These are phyloP conservation scores for Amphiprion clarkii DNA, from an alignment of 2,797 vertebrate species.

Conservation along the genomic window DNA sequence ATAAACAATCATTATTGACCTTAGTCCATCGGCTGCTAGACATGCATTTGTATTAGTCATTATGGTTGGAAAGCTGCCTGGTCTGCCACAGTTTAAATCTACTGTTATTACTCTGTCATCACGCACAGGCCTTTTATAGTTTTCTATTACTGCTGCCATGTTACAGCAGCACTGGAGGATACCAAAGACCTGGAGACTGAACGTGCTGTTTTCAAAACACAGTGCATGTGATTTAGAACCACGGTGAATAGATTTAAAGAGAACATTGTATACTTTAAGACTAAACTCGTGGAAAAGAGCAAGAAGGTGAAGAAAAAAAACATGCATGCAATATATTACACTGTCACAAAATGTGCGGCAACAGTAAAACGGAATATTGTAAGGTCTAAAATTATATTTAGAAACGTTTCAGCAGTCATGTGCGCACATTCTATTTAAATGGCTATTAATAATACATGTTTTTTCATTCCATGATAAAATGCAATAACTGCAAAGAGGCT, in stretches of 20 bases:
- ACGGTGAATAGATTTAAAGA: constrained; percentile 33
- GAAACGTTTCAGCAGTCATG: neutral
- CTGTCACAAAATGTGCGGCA: neutral
- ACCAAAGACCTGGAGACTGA: constrained; percentile 58
- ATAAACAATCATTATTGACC: constrained; percentile 80
- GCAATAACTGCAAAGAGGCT: neutral
- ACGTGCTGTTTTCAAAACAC: constrained; percentile 52
- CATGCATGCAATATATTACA: neutral
- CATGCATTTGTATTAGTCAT: constrained; percentile 76
- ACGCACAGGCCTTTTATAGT: constrained; percentile 66
- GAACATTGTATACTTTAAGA: constrained; percentile 31
- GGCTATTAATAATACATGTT: constrained; percentile 14
- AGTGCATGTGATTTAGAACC: constrained; percentile 39
- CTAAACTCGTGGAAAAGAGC: constrained; percentile 13
- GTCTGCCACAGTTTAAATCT: constrained; percentile 77
- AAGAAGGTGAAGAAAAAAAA: neutral
- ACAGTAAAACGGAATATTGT: neutral
- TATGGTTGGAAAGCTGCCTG: constrained; percentile 40
- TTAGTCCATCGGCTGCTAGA: constrained; percentile 58
- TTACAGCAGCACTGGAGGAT: constrained; percentile 59
- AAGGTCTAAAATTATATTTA: neutral
- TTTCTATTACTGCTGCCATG: constrained; percentile 71
- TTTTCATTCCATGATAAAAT: neutral
- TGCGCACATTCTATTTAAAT: constrained; percentile 3
- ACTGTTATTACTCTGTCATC: constrained; percentile 81